Evolutionary conservation across 92 coral and sea anemone genomes (phyloP), one percentile per base, ranked within the genome.

Genomic region (Nematostella vectensis): DNA sequence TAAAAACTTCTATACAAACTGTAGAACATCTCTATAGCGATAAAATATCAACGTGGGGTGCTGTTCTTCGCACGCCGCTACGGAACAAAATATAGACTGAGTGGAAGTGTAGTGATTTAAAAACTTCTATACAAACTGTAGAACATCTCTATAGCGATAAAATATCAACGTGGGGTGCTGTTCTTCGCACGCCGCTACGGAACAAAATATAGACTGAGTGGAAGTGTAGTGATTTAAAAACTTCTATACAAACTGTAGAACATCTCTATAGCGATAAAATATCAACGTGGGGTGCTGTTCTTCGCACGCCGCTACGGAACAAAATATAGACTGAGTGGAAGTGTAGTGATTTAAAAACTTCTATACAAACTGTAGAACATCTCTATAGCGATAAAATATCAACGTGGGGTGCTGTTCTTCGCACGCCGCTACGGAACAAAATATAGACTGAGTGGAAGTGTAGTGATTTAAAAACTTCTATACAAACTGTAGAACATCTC

Each of bases 31-130:
- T n/a, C n/a, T n/a, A n/a, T n/a, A n/a, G n/a, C n/a, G n/a, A n/a
- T n/a, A n/a, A n/a, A n/a, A n/a, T n/a, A n/a, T n/a, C n/a, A n/a
- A n/a, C 59, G 19, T 10, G 76, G 49, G 17, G 71, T 53, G 1
- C 87, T 80, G 18, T 79, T 72, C 72, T 76, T 81, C 63, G 73
- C 75, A 25, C 85, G 80, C 50, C 78, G 67, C 77, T 83, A 65
- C 22, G 47, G 49, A n/a, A n/a, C n/a, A n/a, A n/a, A n/a, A n/a
- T n/a, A n/a, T n/a, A 16, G 11, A 54, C 3, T 36, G 40, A 18
- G 22, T n/a, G 13, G 12, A n/a, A n/a, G n/a, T n/a, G n/a, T n/a
- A n/a, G n/a, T n/a, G n/a, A n/a, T n/a, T n/a, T n/a, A 25, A 38
- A 15, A 19, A 58, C 10, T 21, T 9, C 29, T 15, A 16, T 10